Evolutionary conservation across 2,888 invertebrate genomes (phyloP), one percentile per base, ranked within the genome.

Genomic region (Tinea pellionella): DNA sequence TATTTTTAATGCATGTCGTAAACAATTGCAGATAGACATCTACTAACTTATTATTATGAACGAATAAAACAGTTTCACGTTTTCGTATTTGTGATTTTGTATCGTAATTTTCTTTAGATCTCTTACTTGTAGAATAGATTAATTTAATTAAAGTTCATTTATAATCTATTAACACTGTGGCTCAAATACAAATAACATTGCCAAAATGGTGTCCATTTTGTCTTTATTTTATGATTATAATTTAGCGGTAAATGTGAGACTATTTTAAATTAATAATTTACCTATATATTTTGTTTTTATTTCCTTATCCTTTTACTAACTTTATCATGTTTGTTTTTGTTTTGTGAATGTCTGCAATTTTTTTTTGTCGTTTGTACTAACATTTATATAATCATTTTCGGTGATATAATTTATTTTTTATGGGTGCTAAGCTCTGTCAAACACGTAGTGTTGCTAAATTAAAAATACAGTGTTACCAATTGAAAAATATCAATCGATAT

Each of bases 361-460:
- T 47, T 9, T 47, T 47, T 47, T 41, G 41, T 41, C 41, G 47
- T 55, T 55, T 55, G 15, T 24, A 55, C 55, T 55, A 55, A 55
- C 55, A 55, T 4, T 24, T 55, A 18, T 19, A 55, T 18, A 55
- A 19, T 55, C 16, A 24, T 55, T 19, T 19, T 55, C 6, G 55
- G 55, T 55, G 18, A 55, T 55, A 55, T 19, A 18, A 24, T 53
- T 18, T 9, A 47, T 47, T 4, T n/a, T 47, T 37, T 12, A 4
- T 24, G 55, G 55, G 55, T 55, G 55, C 55, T 47, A 47, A 47
- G n/a, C 7, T 15, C 15, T 55, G 55, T 55, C 18, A 16, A 51
- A 55, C 55, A 55, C 55, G 47, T 47, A 47, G 47, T 47, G 15
- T 47, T 47, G 16, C 15, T 47, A 47, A 6, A 16, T 47, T 16